Base-by-base conservation (phyloP, 2,888 invertebrate genomes). In the Xestia xanthographa region DNA sequence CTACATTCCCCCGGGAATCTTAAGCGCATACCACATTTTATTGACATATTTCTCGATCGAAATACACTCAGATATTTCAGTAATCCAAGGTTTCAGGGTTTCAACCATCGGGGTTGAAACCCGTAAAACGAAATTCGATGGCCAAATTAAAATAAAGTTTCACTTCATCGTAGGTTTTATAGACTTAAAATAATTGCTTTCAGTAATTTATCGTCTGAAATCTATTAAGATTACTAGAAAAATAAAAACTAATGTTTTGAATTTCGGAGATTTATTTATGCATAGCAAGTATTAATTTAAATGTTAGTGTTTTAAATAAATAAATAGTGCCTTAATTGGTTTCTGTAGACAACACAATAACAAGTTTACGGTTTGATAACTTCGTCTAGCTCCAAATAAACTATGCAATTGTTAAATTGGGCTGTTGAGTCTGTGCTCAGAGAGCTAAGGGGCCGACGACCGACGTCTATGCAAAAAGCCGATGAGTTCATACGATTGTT, bases 1-100 rank as follows among this genome's bases (percentile, higher is more conserved):
- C 95, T 94, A 94, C 91, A 95, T 95, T 95, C 94, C 89, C 75
- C 48, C 66, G 77, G 81, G 83, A 84, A 88, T 79, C 84, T 58
- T 58, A 86, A 73, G 67, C 53, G 75, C 84, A 86, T 83, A 80
- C 84, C 73, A 29, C 56, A 81, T 73, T 84, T 83, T 81, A 83
- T 75, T 72, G 68, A 80, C 75, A 86, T 72, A 83, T 71, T 79
- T 70, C 66, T 72, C 70, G 67, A 77, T 73, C 65, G 62, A 77
- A 80, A 66, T 68, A 73, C 67, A 71, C 70, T 75, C 34, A 34
- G 29, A 56, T 53, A 56, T 77, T 81, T 53, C 1, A 34, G 48
- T 71, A 66, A 77, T 84, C 69, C 63, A n/a, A n/a, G n/a, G n/a
- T n/a, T 74, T 58, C 14, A 45, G n/a, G n/a, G 14, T n/a, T 26